Evolutionary conservation across 1,140 invertebrate genomes (phyloP).

Genomic region (Dendrolimus kikuchii): DNA sequence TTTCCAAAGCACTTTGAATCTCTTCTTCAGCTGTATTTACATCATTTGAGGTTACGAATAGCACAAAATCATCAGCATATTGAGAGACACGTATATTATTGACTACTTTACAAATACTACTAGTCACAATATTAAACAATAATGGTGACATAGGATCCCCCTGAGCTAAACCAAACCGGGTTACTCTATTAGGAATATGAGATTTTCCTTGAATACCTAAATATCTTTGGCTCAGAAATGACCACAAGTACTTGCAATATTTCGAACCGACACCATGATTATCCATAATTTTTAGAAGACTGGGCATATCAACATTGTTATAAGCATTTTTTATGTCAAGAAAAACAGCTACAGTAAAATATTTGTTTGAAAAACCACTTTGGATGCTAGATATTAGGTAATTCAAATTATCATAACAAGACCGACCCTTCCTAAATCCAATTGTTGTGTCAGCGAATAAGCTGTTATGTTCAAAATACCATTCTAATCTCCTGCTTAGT

Average conservation of each 20-base stretch:
- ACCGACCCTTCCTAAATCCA: slow-evolving; percentile 19
- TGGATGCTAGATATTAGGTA: slow-evolving; percentile 11
- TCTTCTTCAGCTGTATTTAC: no score
- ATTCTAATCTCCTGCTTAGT: slow-evolving; percentile 20
- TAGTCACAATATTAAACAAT: slow-evolving; percentile 11
- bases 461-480: slow-evolving; percentile 17
- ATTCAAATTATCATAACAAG: slow-evolving; percentile 17
- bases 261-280: slow-evolving; percentile 7
- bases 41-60: no score
- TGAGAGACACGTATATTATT: slow-evolving; percentile 6
- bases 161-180: slow-evolving; percentile 7
- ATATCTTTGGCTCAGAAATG: slow-evolving; percentile 10
- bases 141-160: slow-evolving; percentile 16
- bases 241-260: slow-evolving; percentile 18
- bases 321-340: slow-evolving; percentile 23
- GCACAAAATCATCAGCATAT: slow-evolving; percentile 12
- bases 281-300: slow-evolving; percentile 10
- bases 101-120: slow-evolving; percentile 4
- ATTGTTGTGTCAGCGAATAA: slow-evolving; percentile 11
- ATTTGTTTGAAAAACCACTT: slow-evolving; percentile 14
- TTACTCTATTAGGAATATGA: slow-evolving; percentile 2
- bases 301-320: slow-evolving; percentile 16
- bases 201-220: not conserved
- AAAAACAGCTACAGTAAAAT: slow-evolving; percentile 14
- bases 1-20: no score